phyloP scores from a whole-genome alignment of 2,797 vertebrate species.

The Oreochromis grahami region DNA sequence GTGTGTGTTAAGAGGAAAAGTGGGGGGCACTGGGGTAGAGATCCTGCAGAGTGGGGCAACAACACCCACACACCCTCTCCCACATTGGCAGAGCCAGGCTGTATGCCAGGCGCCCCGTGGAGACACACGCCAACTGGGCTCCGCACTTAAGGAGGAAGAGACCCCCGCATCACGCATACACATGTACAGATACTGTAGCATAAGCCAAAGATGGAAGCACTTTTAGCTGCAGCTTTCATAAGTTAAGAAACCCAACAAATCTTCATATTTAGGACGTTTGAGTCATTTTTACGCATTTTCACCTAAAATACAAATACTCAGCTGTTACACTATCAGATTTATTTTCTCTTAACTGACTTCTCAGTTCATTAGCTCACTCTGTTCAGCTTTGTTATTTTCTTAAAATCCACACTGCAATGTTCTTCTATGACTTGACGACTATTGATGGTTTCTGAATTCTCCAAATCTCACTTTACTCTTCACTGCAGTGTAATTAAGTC shows the following conservation, averaged over 20 bases:
- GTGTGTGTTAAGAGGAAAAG: slow-evolving; percentile 16
- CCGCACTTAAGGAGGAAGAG: slow-evolving; percentile 31
- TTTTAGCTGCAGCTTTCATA: slow-evolving; percentile 16
- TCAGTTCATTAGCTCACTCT: background rate
- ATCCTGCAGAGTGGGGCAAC: slow-evolving; percentile 63
- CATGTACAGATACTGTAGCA: slow-evolving; percentile 9
- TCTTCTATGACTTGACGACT: background rate
- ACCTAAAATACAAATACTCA: background rate
- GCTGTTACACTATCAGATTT: background rate
- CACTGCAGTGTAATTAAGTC: background rate
- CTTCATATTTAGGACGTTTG: background rate
- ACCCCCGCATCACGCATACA: slow-evolving; percentile 22
- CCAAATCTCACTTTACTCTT: background rate
- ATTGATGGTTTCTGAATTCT: background rate
- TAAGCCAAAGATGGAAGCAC: slow-evolving; percentile 16
- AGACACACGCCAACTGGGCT: slow-evolving; percentile 63
- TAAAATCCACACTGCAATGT: background rate
- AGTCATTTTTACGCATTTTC: background rate
- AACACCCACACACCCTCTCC: slow-evolving; percentile 74
- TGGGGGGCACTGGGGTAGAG: slow-evolving; percentile 41
- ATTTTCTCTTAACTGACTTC: background rate
- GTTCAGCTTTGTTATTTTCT: background rate
- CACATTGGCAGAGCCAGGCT: slow-evolving; percentile 61
- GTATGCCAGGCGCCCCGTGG: slow-evolving; percentile 63
- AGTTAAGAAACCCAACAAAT: background rate